These are phyloP conservation scores for Cyprinus carpio DNA, from an alignment of 2,113 vertebrate species.

Conservation along the genomic window DNA sequence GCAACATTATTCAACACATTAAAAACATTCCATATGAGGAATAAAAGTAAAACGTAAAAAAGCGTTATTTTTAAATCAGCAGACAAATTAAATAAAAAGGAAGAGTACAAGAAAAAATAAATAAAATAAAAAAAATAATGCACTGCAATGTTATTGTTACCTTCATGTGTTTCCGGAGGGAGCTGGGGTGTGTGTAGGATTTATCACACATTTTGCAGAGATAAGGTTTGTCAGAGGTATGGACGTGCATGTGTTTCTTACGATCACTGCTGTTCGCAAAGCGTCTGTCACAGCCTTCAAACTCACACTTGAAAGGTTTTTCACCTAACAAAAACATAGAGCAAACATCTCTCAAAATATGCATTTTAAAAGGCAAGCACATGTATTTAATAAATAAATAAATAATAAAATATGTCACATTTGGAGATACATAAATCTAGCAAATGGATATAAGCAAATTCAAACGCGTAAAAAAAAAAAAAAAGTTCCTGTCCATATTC, in stretches of 20 bases:
- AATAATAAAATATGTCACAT: neutral
- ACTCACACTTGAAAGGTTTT: constrained; percentile 99
- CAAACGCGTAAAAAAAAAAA: neutral
- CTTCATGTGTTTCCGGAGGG: constrained; percentile 99
- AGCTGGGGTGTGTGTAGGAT: constrained; percentile 98
- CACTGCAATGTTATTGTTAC: constrained; percentile 66
- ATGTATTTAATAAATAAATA: too few relatives aligned
- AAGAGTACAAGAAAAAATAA: neutral
- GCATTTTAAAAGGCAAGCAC: neutral
- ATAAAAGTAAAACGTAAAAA: neutral
- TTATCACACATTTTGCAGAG: constrained; percentile 99
- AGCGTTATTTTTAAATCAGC: neutral
- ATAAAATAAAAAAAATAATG: neutral
- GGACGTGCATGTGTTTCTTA: constrained; percentile 99
- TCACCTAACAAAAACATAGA: constrained; percentile 79
- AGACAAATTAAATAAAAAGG: neutral
- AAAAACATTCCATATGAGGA: neutral
- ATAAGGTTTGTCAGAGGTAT: constrained; percentile 98
- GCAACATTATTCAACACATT: neutral
- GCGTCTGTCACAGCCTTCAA: constrained; percentile 96
- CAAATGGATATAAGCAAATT: neutral
- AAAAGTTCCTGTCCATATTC: neutral
- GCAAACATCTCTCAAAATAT: constrained; percentile 19
- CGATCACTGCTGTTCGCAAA: constrained; percentile 99
- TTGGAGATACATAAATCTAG: neutral